Percentiles rank a stretch among this genome's conserved stretches.
phyloP scores from a whole-genome alignment of 1,140 invertebrate species.

The Drosophila malerkotliana region DNA sequence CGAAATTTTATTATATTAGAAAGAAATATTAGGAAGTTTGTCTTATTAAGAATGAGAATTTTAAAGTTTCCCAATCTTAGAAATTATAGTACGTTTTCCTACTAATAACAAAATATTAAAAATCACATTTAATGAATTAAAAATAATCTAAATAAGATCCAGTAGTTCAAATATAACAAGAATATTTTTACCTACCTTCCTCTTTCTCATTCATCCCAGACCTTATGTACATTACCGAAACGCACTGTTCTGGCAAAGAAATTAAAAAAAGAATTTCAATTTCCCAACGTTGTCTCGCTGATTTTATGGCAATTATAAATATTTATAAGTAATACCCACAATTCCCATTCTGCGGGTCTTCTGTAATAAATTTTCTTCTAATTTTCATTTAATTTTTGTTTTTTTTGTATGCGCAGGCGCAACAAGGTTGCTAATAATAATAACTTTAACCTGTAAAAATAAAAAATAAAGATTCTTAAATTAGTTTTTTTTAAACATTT shows the following conservation, averaged over 20 bases:
- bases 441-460: neutral
- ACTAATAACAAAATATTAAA: no score
- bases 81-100: no score
- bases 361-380: conserved; percentile 2
- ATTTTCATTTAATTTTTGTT: conserved; percentile 8
- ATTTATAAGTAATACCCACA: conserved; percentile 47
- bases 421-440: conserved; percentile 19
- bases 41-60: no score
- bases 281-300: conserved; percentile 33
- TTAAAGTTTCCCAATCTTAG: no score
- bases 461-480: conserved; percentile 9
- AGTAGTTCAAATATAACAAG: no score
- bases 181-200: no score
- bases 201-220: no score
- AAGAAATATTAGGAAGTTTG: no score
- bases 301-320: conserved; percentile 62
- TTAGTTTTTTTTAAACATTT: conserved; percentile 1
- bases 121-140: no score
- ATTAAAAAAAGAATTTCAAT: neutral
- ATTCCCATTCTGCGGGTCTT: conserved; percentile 7
- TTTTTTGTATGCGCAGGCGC: conserved; percentile 44
- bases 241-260: conserved; percentile 9
- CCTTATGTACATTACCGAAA: neutral
- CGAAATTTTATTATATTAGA: no score
- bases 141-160: no score